Base-by-base conservation (phyloP, 2,113 vertebrate genomes). In the Peromyscus californicus region DNA sequence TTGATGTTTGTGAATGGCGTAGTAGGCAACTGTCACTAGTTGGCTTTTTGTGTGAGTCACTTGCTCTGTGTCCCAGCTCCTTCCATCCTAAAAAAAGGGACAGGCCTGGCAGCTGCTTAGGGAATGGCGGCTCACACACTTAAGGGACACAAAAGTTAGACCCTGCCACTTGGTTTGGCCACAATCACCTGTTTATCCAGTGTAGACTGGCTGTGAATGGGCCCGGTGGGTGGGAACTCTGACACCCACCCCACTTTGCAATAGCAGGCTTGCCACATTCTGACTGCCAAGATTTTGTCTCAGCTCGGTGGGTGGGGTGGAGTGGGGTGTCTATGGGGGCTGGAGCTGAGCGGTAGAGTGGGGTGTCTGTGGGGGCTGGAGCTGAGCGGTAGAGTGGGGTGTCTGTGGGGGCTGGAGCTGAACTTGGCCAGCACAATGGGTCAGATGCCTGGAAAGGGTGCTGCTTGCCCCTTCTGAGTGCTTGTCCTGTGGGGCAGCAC, bases 51-150 rank as follows among this genome's bases (percentile, higher is more conserved):
- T 98, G 98, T 98, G 97, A 91, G 0, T 69, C 33, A 16, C 91
- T 98, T 98, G 98, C 98, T 94, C 98, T 61, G n/a, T 96, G 95
- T 96, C 97, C 94, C 97, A 92, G 97, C 88, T 90, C 97, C 67
- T 97, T 97, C 86, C 8, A 45, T 89, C 97, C 93, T 94, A 94
- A 97, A 98, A 98, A 94, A 97, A 7, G 33, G 98, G 98, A 97
- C 98, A 98, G 98, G 98, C 97, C 97, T 98, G 96, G 98, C 98
- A 98, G 98, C 98, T 99, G 98, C 97, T 97, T 97, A 80, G 97
- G 96, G 98, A 98, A 98, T 97, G 97, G 97, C 97, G 97, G 97
- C 98, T 97, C 95, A 96, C 96, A 97, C 94, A 76, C 97, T 98
- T 93, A 90, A 96, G 1, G 91, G 96, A 97, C 98, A 98, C 98